Conservation (phyloP, 2,888 invertebrate species). For the Heteromurus nitidus region DNA sequence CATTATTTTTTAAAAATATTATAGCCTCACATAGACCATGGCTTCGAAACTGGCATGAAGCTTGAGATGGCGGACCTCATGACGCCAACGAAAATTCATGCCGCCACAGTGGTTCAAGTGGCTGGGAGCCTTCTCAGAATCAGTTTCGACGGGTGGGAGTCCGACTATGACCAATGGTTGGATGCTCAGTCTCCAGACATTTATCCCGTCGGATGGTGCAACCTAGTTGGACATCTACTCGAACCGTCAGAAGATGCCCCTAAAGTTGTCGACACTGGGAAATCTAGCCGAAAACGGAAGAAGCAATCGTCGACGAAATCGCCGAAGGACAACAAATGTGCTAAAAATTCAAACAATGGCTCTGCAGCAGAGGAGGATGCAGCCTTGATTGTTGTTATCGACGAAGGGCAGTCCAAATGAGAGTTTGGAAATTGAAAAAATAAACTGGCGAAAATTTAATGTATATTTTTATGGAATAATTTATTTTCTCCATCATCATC, state of each 20-base stretch:
- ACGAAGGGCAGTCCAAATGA: background rate
- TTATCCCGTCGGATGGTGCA: conserved; percentile 98
- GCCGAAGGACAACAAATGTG: background rate
- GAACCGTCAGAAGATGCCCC: conserved; percentile 88
- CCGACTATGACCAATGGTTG: conserved; percentile 99
- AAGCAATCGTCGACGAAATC: background rate
- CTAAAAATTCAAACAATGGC: background rate
- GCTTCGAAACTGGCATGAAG: conserved; percentile 94
- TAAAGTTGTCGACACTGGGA: too few species aligned
- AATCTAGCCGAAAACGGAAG: too few species aligned
- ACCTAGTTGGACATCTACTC: conserved; percentile 91
- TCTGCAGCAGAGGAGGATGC: too few species aligned
- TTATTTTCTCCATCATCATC: conserved; percentile 51
- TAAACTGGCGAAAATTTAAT: too few species aligned
- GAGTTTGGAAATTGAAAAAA: background rate
- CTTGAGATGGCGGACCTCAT: conserved; percentile 97
- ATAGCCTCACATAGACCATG: conserved; percentile 80
- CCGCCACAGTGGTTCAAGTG: conserved; percentile 92
- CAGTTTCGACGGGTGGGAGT: conserved; percentile 98
- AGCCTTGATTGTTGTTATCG: too few species aligned
- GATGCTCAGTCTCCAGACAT: conserved; percentile 97
- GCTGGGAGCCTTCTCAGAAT: conserved; percentile 92
- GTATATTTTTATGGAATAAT: conserved; percentile 44
- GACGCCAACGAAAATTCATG: conserved; percentile 97
- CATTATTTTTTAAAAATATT: background rate